Evolutionary conservation across 2,113 vertebrate species (phyloP), one percentile per base, ranked within the genome.

Genomic region (Mugil cephalus): DNA sequence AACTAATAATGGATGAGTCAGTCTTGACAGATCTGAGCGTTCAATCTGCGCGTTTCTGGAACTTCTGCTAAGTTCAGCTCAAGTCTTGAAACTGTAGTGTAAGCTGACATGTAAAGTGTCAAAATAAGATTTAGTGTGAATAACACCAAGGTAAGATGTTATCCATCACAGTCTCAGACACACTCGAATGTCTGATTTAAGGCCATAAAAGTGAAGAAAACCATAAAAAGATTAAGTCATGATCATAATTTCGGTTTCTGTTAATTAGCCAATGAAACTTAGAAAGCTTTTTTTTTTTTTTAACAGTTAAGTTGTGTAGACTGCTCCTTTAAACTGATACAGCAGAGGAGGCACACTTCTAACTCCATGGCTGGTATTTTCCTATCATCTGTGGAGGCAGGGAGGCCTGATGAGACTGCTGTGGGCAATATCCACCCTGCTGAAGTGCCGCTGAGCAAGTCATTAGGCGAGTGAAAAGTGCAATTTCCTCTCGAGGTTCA

Each of bases 361-460:
- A 76, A 59, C 53, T 40, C 34, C 43, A 19, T 10, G 42, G 42
- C 53, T 36, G 62, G 62, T 40, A 61, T 65, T 77, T 81, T 79
- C 77, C 65, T 9, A 53, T 71, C 61, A 64, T 83, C 2, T 36
- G 68, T 18, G 43, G 69, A 62, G 63, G 58, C 39, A 47, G 69
- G 17, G n/a, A 45, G 35, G 55, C 9, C 15, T 47, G 3, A 14
- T 51, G 62, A 43, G 69, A 48, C 58, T 79, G 54, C 62, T 58
- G 30, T 35, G 62, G 69, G 61, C 62, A 70, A 14, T 54, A 69
- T 39, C 36, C 61, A 50, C 17, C 0, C 56, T 65, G 65, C 69
- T 72, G 10, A 51, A 45, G 70, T 69, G 50, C 58, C 71, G 35
- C 61, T 74, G 46, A 77, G 68, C 58, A 80, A 58, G 10, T 14